These are phyloP conservation scores for Magallana nippona DNA, from an alignment of 2,888 invertebrate species.

Conservation along the genomic window DNA sequence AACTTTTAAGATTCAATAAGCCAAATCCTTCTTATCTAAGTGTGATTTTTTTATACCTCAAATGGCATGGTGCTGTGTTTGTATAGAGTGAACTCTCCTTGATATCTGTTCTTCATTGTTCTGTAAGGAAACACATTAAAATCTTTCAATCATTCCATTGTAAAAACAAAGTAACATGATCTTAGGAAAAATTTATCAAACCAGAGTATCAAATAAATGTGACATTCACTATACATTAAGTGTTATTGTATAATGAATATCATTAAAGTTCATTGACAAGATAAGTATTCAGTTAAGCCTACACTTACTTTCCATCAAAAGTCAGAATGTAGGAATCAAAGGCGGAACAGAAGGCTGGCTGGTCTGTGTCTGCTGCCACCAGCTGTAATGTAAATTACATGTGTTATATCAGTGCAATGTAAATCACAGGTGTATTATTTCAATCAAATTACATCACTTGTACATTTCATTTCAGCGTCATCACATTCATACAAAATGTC, in stretches of 20 bases:
- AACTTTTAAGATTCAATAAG: no score
- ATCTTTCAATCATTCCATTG: background rate
- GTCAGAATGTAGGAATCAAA: slow-evolving; percentile 65
- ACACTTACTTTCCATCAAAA: slow-evolving; percentile 70
- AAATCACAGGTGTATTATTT: no score
- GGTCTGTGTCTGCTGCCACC: slow-evolving; percentile 55
- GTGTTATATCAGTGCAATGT: no score
- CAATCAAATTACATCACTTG: no score
- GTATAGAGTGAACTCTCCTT: slow-evolving; percentile 73
- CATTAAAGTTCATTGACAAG: no score
- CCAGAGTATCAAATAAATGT: no score
- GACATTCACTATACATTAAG: background rate
- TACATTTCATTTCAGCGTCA: no score
- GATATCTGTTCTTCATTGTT: slow-evolving; percentile 63
- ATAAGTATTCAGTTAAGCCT: background rate
- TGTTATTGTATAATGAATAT: background rate
- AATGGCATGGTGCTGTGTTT: slow-evolving; percentile 67
- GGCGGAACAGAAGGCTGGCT: slow-evolving; percentile 60
- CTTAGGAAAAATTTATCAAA: no score
- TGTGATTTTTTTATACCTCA: slow-evolving; percentile 63
- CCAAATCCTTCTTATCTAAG: no score
- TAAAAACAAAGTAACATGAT: background rate
- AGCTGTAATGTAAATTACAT: slow-evolving; percentile 31
- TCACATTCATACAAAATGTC: background rate
- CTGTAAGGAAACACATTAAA: slow-evolving; percentile 56